These are phyloP conservation scores for Leucopternis melanops DNA, from an alignment of 2,113 vertebrate genomes.

Conservation along the genomic window DNA sequence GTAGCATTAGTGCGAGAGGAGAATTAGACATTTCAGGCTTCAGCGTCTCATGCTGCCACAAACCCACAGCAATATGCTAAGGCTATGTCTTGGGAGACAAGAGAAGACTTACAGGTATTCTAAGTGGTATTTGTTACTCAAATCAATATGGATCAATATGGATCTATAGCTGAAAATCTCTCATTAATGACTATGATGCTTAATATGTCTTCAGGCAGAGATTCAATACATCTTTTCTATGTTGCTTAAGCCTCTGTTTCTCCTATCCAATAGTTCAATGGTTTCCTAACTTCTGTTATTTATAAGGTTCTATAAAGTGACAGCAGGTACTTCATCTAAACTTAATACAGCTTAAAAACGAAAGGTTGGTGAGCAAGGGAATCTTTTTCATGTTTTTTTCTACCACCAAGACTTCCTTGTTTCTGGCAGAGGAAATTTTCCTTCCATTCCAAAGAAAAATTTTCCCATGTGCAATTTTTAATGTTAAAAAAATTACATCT, in stretches of 20 bases:
- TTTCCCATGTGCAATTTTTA: not conserved
- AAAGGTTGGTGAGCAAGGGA: not conserved
- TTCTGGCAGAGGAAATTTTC: not conserved
- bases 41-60: not conserved
- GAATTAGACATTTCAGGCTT: not conserved
- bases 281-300: conserved; percentile 1
- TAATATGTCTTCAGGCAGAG: not conserved
- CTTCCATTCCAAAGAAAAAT: not conserved
- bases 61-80: not conserved
- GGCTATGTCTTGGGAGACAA: not conserved
- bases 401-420: not conserved
- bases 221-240: not conserved
- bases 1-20: not conserved
- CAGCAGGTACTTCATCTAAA: not conserved
- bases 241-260: not conserved
- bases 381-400: not conserved
- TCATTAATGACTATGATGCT: not conserved
- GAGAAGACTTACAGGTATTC: not conserved
- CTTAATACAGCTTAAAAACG: not conserved
- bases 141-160: not conserved
- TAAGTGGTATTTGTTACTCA: not conserved
- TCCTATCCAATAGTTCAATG: not conserved
- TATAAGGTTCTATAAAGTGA: not conserved
- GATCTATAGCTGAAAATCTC: not conserved
- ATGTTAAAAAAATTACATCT: not conserved